phyloP scores from a whole-genome alignment of 2,888 invertebrate species.

The Sialis fuliginosa region DNA sequence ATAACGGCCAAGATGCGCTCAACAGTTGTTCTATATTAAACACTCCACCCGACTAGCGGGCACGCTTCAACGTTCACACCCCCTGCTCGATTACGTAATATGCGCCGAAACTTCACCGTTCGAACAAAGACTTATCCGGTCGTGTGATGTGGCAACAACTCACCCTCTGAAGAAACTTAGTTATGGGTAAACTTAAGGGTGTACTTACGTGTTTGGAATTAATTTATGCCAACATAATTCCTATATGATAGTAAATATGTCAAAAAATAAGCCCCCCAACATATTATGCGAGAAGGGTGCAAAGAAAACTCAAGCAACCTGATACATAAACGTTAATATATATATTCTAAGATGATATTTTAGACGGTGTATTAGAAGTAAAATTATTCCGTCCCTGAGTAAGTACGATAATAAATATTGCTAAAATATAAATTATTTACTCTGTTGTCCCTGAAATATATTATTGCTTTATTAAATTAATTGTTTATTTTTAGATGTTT shows the following conservation, averaged over 20 bases:
- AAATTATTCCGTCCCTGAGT: no score
- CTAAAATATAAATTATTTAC: no score
- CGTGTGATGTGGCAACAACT: background rate
- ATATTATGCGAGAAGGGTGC: background rate
- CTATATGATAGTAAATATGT: conserved; percentile 3
- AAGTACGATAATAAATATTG: no score
- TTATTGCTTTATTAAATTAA: no score
- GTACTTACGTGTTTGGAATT: conserved; percentile 6
- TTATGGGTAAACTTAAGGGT: conserved; percentile 6
- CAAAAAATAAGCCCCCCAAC: conserved; percentile 1
- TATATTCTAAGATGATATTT: no score
- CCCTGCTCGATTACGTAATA: no score
- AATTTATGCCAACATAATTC: conserved; percentile 4
- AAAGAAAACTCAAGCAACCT: background rate
- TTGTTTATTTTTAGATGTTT: no score
- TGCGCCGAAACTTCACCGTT: no score
- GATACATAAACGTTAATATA: no score
- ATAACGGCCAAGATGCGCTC: no score
- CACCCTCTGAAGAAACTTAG: background rate
- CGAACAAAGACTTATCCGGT: background rate
- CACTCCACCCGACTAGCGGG: background rate
- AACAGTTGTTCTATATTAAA: background rate
- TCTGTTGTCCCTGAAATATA: no score
- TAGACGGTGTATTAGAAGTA: no score
- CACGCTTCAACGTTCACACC: background rate